Evolutionary conservation across 2,113 vertebrate species (phyloP).

Genomic region (Gymnorhina tibicen): DNA sequence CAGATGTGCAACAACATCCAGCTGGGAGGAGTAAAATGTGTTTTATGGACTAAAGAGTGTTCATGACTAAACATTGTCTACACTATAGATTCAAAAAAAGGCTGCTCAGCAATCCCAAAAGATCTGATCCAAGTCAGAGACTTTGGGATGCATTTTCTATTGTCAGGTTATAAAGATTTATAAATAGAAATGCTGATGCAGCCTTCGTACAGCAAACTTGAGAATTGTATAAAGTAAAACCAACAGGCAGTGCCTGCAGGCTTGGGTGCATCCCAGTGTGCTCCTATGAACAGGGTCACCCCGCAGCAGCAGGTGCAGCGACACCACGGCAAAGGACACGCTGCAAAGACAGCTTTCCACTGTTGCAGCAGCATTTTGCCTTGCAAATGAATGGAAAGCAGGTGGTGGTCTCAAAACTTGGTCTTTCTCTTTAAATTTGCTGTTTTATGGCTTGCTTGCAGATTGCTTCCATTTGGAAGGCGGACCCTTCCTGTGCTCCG

Average conservation of each 20-base stretch:
- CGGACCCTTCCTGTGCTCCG: neutral
- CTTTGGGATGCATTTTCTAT: neutral
- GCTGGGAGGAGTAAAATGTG: slow-evolving; percentile 24
- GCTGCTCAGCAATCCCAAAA: neutral
- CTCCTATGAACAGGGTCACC: neutral
- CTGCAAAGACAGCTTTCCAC: neutral
- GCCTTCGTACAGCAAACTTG: neutral
- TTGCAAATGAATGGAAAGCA: neutral
- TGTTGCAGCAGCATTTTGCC: neutral
- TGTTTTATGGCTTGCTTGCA: neutral
- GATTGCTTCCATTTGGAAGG: neutral
- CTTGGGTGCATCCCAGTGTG: neutral
- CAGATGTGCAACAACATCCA: slow-evolving; percentile 30
- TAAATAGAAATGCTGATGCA: neutral
- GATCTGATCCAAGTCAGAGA: neutral
- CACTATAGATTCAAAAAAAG: neutral
- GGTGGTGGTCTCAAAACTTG: neutral
- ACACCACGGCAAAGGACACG: neutral
- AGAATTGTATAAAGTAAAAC: neutral
- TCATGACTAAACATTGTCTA: slow-evolving; percentile 35
- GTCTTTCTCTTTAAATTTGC: neutral
- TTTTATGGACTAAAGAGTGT: slow-evolving; percentile 17
- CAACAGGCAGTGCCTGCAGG: neutral
- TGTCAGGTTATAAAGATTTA: slow-evolving; percentile 4
- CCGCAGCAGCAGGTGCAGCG: neutral